These are phyloP conservation scores for Ailurus styani DNA, from an alignment of 2,113 vertebrate species.

Conservation along the genomic window DNA sequence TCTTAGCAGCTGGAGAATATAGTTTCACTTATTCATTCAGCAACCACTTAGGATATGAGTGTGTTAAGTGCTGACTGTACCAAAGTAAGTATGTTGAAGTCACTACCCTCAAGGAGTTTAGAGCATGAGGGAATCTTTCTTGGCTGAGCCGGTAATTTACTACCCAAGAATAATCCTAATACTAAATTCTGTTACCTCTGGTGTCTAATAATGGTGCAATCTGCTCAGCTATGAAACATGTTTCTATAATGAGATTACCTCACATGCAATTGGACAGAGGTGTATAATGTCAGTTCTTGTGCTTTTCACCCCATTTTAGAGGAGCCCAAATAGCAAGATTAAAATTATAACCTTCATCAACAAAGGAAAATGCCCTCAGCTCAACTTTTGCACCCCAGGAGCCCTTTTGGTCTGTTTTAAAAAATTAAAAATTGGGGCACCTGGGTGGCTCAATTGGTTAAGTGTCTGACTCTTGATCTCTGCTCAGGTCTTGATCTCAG, in stretches of 20 bases:
- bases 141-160: not conserved
- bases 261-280: not conserved
- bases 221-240: not conserved
- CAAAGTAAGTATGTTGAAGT: not conserved
- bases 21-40: not conserved
- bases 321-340: not conserved
- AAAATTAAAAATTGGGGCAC: not conserved
- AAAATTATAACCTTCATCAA: not conserved
- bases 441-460: not conserved
- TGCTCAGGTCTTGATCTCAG: not conserved
- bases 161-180: not conserved
- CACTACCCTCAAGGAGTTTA: not conserved
- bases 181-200: not conserved
- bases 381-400: not conserved
- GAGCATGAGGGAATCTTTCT: not conserved
- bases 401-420: not conserved
- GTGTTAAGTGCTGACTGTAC: not conserved
- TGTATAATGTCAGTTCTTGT: not conserved
- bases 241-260: not conserved
- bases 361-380: not conserved
- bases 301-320: not conserved
- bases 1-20: not conserved
- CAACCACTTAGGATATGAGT: not conserved
- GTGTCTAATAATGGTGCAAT: not conserved
- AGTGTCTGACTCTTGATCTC: not conserved